Base-by-base conservation (phyloP, 2,888 invertebrate genomes). In the Torymus tubicola region DNA sequence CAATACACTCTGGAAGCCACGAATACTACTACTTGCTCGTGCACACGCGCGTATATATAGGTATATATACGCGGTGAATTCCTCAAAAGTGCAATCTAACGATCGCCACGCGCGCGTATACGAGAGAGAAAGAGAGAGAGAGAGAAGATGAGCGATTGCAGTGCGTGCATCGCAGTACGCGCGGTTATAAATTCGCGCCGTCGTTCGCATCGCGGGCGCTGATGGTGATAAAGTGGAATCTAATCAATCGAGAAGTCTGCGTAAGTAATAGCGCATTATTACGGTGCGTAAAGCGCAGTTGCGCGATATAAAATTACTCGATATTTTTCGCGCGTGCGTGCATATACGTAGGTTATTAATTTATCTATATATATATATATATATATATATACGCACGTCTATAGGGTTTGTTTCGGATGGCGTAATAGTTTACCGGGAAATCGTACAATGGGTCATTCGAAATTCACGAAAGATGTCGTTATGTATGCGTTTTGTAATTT, bases 151-250 rank as follows among this genome's bases (percentile, higher is more conserved):
- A 73, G 67, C 78, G 61, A 68, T 68, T 53, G 58, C 16, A 16
- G 58, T 50, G 68, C 78, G 65, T 42, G 64, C 42, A 4, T 42
- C 10, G 64, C 42, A n/a, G n/a, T n/a, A 11, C 58, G 63, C 42
- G n/a, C 18, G 57, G 42, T 65, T 78, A 55, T 78, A 78, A 78
- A 72, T 67, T 78, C 50, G 60, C 64, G 53, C 58, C 18, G 60
- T 58, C 21, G 68, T 14, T 42, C 53, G 53, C 55, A n/a, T 16
- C 14, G 60, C 13, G 61, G 57, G 24, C 68, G 63, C 58, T 65
- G 65, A 58, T 14, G 63, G 60, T 53, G 64, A 64, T 79, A 64
- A 69, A 69, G 74, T 58, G 68, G 57, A 79, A 79, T 79, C 69
- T 74, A 64, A 69, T 64, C 73, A 55, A 55, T 14, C 55, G n/a